A percentile compares a stretch with the other conserved stretches of the same genome.
phyloP scores from a whole-genome alignment of 2,888 invertebrate species.

The Tigriopus californicus region DNA sequence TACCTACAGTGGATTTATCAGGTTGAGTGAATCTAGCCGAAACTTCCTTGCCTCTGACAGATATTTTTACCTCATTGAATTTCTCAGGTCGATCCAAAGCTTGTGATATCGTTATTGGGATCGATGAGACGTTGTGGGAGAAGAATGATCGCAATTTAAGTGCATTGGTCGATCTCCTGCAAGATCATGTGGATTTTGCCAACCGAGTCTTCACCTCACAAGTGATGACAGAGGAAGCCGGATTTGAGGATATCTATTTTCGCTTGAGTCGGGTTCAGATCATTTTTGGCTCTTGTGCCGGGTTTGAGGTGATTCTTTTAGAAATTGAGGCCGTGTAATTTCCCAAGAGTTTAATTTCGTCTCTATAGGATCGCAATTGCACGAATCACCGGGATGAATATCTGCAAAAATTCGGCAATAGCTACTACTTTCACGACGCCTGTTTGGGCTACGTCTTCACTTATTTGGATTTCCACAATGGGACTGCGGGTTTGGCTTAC shows the following conservation, averaged over 20 bases:
- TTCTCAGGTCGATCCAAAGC: background rate
- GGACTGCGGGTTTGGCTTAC: conserved; percentile 2
- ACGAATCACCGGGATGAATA: no score
- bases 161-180: background rate
- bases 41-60: no score
- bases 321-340: no score
- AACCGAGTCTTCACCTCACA: background rate
- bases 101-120: conserved; percentile 2
- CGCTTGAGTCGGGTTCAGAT: background rate
- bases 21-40: no score
- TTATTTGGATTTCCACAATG: background rate
- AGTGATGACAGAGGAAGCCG: background rate
- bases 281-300: conserved; percentile 3
- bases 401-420: background rate
- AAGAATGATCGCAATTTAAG: background rate
- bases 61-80: no score
- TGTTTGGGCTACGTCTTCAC: conserved; percentile 1
- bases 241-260: background rate
- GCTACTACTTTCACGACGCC: background rate
- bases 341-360: no score
- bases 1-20: no score
- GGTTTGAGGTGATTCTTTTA: background rate
- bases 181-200: background rate
- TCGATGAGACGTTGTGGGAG: conserved; percentile 5
- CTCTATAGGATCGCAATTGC: no score